These are phyloP conservation scores for Crematogaster levior DNA, from an alignment of 2,888 invertebrate genomes.

Conservation along the genomic window DNA sequence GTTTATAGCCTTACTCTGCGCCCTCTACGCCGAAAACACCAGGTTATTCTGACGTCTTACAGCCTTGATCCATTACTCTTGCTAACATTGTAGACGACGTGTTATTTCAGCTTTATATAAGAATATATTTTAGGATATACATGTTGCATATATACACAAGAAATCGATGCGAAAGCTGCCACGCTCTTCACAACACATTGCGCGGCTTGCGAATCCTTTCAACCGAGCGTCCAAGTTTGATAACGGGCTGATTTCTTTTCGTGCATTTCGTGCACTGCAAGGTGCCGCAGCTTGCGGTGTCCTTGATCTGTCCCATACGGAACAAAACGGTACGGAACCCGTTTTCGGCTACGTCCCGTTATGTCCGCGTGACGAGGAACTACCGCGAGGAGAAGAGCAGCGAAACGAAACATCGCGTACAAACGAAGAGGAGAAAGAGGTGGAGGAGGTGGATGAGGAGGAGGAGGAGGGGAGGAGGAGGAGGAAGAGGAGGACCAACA, in stretches of 20 bases:
- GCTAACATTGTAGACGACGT: too few species aligned
- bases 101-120: too few species aligned
- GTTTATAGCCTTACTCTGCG: too few species aligned
- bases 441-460: too few species aligned
- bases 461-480: conserved; percentile 8
- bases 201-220: not conserved
- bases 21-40: too few species aligned
- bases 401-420: conserved; percentile 34
- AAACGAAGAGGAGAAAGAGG: conserved; percentile 50
- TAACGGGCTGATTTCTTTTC: not conserved
- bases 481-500: not conserved
- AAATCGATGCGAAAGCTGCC: not conserved
- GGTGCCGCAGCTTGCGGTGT: conserved; percentile 60
- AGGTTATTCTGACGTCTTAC: too few species aligned
- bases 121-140: too few species aligned
- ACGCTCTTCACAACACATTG: not conserved
- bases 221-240: not conserved
- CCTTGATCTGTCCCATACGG: conserved; percentile 76
- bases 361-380: conserved; percentile 71
- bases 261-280: conserved; percentile 29
- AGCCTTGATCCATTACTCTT: too few species aligned
- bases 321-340: conserved; percentile 69
- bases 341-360: conserved; percentile 79
- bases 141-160: not conserved
- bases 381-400: conserved; percentile 40